Evolutionary conservation across 2,888 invertebrate genomes (phyloP), one percentile per base, ranked within the genome.

Genomic region (Synanthedon myopaeformis): DNA sequence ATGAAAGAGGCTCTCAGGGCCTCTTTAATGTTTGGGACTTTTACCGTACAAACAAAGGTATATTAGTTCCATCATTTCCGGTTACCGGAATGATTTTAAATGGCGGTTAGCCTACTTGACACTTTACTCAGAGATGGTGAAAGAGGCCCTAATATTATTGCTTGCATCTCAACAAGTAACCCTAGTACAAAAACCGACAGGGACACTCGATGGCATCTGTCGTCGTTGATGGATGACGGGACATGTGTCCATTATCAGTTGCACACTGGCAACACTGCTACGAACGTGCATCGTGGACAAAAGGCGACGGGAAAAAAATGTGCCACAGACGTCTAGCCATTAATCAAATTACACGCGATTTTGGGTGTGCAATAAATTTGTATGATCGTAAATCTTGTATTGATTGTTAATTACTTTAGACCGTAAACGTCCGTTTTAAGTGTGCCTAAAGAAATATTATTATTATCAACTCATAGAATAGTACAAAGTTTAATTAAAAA

Each of bases 201-300:
- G 12, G 65, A 70, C 76, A 70, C 73, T 76, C 69, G 61, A 60
- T 70, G 74, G 71, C 80, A 79, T 76, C 76, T 79, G 80, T 72
- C 77, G 67, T 64, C 65, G 53, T 67, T 84, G 83, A 84, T 82
- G 77, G 82, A 85, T 83, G 76, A 67, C 73, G 72, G 73, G 82
- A 82, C 85, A 85, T 80, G 77, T 85, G 86, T 83, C 84, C 82
- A 82, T 82, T 79, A 79, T 74, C 72, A 73, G 66, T 67, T 66
- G 72, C 74, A 73, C 72, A 67, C 61, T 68, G 70, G 59, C 58
- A 52, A 73, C 72, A 67, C 61, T 68, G 70, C 59, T 58, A 52
- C 63, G 58, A 57, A 57, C 60, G 61, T 59, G 61, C 58, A 57
- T 56, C 59, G 57, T 60, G 67, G 65, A 70, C 70, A 76, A 74